Evolutionary conservation across 2,113 vertebrate species (phyloP), one percentile per base, ranked within the genome.

Genomic region (Saimiri boliviensis): DNA sequence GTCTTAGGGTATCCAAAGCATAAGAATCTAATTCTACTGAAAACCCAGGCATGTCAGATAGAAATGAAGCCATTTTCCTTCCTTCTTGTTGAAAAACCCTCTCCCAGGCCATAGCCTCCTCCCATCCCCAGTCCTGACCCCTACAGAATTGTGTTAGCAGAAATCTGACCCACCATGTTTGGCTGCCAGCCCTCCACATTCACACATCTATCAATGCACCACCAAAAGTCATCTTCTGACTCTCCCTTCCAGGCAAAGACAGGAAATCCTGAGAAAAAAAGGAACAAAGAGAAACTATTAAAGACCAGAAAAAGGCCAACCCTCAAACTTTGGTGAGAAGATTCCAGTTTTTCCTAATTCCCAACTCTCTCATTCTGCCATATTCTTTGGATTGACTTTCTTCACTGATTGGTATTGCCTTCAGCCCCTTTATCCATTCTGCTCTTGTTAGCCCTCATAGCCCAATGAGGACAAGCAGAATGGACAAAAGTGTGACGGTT

Each of bases 221-320:
- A 99, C 99, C 99, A 99, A 98, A 99, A 99, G 97, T 99, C 99
- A 19, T 99, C 99, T 98, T 99, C 99, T 0, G 99, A 99, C 82
- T 99, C 99, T 14, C 99, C 99, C 98, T 99, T 99, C 99, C 99
- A 99, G 25, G 99, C 99, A 93, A 99, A 99, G 66, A 99, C 99
- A 0, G 99, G 99, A 98, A 99, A 99, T 40, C 99, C 99, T 99
- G 96, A 54, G 76, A 96, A n/a, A 84, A 52, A 88, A 70, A 89
- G 60, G 60, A 60, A 89, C 17, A 68, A 89, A 96, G 91, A 94
- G 13, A 95, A 87, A 94, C 20, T 30, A 95, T 80, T 92, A 90
- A 68, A 70, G 12, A 47, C 14, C 83, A 32, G 20, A 54, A 96
- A 92, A 86, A 86, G 74, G 49, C 25, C 77, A 42, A 66, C 7